Evolutionary conservation across 2,113 vertebrate species (phyloP).

Genomic region (Entomyzon cyanotis): DNA sequence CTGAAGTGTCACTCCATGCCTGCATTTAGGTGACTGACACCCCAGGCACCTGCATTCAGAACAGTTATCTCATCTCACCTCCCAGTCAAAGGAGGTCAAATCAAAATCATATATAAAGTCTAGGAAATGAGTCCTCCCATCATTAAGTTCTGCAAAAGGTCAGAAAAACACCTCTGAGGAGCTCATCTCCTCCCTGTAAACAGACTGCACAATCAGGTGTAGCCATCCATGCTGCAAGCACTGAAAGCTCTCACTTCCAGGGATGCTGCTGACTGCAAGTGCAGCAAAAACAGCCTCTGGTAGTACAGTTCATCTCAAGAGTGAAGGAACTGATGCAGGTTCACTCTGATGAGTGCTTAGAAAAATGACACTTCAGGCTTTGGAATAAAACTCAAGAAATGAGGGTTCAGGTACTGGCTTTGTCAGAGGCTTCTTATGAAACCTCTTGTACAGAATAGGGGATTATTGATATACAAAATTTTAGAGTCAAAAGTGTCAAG

Average conservation of each 20-base stretch:
- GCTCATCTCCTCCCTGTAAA: not conserved
- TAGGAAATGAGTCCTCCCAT: not conserved
- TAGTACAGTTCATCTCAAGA: not conserved
- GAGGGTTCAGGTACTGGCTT: not conserved
- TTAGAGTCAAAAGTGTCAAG: not conserved
- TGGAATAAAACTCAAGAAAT: not conserved
- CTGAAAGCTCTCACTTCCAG: not conserved
- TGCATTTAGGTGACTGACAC: not conserved
- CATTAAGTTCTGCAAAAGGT: not conserved
- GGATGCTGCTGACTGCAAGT: not conserved
- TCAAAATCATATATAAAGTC: not conserved
- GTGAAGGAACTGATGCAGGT: not conserved
- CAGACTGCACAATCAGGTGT: not conserved
- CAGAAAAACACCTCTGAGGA: not conserved
- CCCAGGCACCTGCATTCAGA: not conserved
- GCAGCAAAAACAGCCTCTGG: not conserved
- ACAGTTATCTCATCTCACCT: not conserved
- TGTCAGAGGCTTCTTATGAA: not conserved
- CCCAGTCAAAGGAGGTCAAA: not conserved
- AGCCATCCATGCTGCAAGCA: not conserved
- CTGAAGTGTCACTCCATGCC: not conserved
- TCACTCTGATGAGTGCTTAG: not conserved
- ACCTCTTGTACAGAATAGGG: not conserved
- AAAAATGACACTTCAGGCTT: not conserved
- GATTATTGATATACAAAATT: not conserved